These are phyloP conservation scores for Athalia cordata DNA, from an alignment of 2,888 invertebrate species.

Conservation along the genomic window DNA sequence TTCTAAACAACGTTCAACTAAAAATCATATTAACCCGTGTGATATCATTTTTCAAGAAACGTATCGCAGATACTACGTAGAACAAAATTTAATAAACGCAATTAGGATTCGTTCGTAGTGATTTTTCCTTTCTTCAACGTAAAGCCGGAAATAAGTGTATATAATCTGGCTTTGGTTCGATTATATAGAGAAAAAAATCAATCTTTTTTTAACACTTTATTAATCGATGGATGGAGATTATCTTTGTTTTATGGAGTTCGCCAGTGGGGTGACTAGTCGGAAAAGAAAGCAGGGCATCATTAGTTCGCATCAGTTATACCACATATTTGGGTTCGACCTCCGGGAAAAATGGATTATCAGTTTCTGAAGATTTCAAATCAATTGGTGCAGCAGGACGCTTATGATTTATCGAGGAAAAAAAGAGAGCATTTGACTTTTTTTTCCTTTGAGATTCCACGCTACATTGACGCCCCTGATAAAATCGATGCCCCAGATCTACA, in stretches of 20 bases:
- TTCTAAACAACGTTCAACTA: conserved; percentile 22
- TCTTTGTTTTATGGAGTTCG: conserved; percentile 1
- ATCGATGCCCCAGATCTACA: conserved; percentile 62
- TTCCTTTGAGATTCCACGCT: conserved; percentile 27
- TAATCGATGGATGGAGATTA: conserved; percentile 19
- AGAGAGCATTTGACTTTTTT: conserved; percentile 32
- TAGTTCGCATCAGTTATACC: background rate
- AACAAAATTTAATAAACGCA: too few relatives aligned
- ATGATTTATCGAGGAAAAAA: conserved; percentile 36
- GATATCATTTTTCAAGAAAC: too few relatives aligned
- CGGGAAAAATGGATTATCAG: background rate
- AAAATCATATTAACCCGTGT: too few relatives aligned
- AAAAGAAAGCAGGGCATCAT: conserved; percentile 11
- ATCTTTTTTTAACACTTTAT: conserved; percentile 25
- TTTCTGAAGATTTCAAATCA: conserved; percentile 2
- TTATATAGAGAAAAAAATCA: background rate
- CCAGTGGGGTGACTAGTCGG: conserved; percentile 2
- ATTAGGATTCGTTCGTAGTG: too few relatives aligned
- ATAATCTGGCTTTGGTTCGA: conserved; percentile 6
- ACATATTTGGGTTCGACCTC: background rate
- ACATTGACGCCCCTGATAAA: conserved; percentile 55
- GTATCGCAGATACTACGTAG: too few relatives aligned
- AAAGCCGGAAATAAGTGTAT: background rate
- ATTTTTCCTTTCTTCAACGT: too few relatives aligned
- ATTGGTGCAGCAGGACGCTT: background rate